Conservation (phyloP, 2,888 invertebrate species). For the Papilio gigon region DNA sequence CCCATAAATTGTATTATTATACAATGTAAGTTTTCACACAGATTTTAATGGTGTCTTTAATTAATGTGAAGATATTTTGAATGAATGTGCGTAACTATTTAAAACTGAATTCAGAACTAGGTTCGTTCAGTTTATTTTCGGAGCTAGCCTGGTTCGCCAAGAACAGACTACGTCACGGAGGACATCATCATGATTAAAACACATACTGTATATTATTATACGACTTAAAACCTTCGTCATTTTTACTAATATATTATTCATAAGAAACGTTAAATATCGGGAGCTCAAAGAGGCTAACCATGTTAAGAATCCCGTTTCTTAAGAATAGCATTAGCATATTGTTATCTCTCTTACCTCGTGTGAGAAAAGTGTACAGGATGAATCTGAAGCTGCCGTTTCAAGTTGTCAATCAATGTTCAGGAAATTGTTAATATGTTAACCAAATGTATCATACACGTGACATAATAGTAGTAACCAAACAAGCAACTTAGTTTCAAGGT, state of each 20-base stretch:
- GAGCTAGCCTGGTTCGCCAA: too few relatives aligned
- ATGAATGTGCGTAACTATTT: background rate
- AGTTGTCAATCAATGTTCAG: background rate
- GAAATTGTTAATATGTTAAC: background rate
- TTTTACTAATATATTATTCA: too few relatives aligned
- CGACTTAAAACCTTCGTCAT: too few relatives aligned
- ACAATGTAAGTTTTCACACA: constrained; percentile 13
- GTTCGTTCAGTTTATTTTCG: too few relatives aligned
- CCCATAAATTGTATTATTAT: background rate
- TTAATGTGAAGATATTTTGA: background rate
- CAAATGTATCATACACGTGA: constrained; percentile 10
- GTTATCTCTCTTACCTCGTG: background rate
- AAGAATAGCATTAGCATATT: too few relatives aligned
- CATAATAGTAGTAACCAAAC: background rate
- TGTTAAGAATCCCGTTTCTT: too few relatives aligned
- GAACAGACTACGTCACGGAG: too few relatives aligned
- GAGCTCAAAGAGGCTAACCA: too few relatives aligned
- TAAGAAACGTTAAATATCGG: too few relatives aligned
- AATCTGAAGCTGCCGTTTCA: background rate
- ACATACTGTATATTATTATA: too few relatives aligned
- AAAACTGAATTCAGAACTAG: background rate
- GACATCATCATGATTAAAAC: too few relatives aligned
- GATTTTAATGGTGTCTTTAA: background rate
- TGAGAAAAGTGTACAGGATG: too few relatives aligned
- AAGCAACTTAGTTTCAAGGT: constrained; percentile 13